A percentile compares a stretch with the other conserved stretches of the same genome.
Evolutionary conservation across 2,888 invertebrate genomes (phyloP).

Genomic region (Volucella inanis): DNA sequence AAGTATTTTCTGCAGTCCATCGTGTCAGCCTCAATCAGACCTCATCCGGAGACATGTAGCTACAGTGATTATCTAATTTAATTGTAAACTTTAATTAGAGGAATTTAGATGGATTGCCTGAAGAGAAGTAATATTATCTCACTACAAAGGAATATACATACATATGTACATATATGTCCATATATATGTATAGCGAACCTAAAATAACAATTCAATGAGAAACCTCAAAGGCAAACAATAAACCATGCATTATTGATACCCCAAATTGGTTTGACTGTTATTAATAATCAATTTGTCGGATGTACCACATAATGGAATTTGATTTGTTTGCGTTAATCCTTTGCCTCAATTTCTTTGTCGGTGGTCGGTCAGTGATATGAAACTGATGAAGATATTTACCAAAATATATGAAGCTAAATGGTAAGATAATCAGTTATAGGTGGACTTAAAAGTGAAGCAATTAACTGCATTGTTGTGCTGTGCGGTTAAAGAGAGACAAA

Average conservation of each 20-base stretch:
- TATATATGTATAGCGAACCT: not conserved
- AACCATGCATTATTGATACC: constrained; percentile 23
- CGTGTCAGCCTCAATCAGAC: constrained; percentile 9
- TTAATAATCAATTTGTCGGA: constrained; percentile 66
- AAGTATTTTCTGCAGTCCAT: not conserved
- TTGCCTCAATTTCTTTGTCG: constrained; percentile 29
- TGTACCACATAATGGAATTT: constrained; percentile 56
- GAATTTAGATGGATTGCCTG: not conserved
- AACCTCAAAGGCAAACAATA: constrained; percentile 11
- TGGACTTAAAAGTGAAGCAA: too few relatives aligned
- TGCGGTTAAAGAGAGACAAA: too few relatives aligned
- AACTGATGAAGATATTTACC: constrained; percentile 55
- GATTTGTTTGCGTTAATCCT: constrained; percentile 58
- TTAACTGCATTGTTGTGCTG: too few relatives aligned
- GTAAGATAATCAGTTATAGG: too few relatives aligned
- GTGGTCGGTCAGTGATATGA: constrained; percentile 46
- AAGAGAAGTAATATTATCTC: too few relatives aligned
- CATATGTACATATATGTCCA: too few relatives aligned
- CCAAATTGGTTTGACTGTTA: constrained; percentile 24
- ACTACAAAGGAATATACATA: too few relatives aligned
- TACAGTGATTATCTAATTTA: constrained; percentile 56
- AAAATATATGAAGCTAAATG: not conserved
- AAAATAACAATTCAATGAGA: not conserved
- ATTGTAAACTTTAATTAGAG: constrained; percentile 66
- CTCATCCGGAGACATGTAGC: not conserved